These are phyloP conservation scores for Montifringilla adamsi DNA, from an alignment of 2,113 vertebrate genomes.

Conservation along the genomic window DNA sequence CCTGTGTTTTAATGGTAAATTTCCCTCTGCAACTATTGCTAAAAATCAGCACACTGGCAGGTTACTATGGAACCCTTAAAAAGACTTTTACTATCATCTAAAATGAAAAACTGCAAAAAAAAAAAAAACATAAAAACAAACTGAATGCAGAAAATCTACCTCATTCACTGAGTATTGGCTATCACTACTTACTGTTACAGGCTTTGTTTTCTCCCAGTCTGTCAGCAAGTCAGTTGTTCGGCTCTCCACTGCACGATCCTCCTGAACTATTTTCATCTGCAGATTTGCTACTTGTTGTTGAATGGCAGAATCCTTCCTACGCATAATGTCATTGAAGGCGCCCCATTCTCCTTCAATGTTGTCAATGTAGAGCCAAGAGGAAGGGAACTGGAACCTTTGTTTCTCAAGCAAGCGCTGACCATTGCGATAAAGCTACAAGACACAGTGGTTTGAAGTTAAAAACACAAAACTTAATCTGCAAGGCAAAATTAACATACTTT, in stretches of 20 bases:
- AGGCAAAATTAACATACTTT: not conserved
- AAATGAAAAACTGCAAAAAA: not conserved
- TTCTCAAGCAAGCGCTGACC: constrained; percentile 96
- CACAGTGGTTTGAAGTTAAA: not conserved
- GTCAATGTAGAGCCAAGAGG: constrained; percentile 98
- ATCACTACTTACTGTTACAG: constrained; percentile 84
- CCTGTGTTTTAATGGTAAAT: not conserved
- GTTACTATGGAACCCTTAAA: not conserved
- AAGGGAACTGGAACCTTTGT: constrained; percentile 97
- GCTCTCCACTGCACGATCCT: constrained; percentile 96
- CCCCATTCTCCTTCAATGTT: constrained; percentile 99
- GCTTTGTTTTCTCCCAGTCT: constrained; percentile 98
- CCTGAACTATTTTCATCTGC: constrained; percentile 98
- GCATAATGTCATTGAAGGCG: constrained; percentile 98
- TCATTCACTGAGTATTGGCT: not conserved
- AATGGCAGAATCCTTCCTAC: constrained; percentile 96
- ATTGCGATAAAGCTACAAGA: constrained; percentile 90
- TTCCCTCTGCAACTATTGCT: not conserved
- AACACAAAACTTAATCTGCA: not conserved
- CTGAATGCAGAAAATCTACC: not conserved
- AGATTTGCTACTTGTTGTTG: constrained; percentile 98
- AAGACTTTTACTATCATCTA: not conserved
- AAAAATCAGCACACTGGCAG: not conserved
- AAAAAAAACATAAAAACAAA: not conserved
- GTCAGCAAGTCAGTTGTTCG: constrained; percentile 90